phyloP scores from a whole-genome alignment of 2,888 invertebrate genomes.

The Cataglyphis livida region DNA sequence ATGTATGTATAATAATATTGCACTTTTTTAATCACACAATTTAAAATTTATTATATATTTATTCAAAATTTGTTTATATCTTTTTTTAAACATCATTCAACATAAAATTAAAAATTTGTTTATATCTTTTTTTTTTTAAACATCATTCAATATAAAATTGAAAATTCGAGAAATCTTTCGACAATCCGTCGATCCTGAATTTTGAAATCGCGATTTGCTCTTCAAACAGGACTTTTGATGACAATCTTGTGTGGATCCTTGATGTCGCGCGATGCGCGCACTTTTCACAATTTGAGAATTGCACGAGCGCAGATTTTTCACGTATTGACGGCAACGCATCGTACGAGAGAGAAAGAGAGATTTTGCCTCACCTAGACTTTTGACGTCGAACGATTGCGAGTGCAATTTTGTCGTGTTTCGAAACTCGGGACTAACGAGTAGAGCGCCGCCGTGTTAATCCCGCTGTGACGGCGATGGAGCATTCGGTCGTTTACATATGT shows the following conservation, averaged over 20 bases:
- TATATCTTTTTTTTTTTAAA: not conserved
- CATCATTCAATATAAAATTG: not conserved
- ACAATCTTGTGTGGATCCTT: not conserved
- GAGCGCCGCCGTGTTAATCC: conserved; percentile 34
- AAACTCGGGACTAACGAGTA: conserved; percentile 37
- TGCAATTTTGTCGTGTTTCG: conserved; percentile 21
- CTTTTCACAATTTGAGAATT: conserved; percentile 1
- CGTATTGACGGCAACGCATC: conserved; percentile 15
- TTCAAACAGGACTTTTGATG: not conserved
- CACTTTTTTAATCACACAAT: not conserved
- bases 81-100: not conserved
- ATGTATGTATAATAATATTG: not conserved
- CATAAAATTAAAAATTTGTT: not conserved
- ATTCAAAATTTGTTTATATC: not conserved
- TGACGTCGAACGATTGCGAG: not conserved
- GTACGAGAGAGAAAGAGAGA: conserved; percentile 17
- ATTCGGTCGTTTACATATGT: conserved; percentile 43
- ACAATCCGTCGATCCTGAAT: not conserved
- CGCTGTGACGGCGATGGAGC: conserved; percentile 7
- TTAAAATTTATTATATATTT: too few relatives aligned
- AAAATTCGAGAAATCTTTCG: not conserved
- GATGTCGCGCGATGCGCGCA: not conserved
- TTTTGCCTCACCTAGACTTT: conserved; percentile 17
- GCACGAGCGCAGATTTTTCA: not conserved
- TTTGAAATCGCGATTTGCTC: not conserved